Percentiles rank a stretch among this genome's conserved stretches.
phyloP scores from a whole-genome alignment of 2,113 vertebrate genomes.

The Chauna torquata region DNA sequence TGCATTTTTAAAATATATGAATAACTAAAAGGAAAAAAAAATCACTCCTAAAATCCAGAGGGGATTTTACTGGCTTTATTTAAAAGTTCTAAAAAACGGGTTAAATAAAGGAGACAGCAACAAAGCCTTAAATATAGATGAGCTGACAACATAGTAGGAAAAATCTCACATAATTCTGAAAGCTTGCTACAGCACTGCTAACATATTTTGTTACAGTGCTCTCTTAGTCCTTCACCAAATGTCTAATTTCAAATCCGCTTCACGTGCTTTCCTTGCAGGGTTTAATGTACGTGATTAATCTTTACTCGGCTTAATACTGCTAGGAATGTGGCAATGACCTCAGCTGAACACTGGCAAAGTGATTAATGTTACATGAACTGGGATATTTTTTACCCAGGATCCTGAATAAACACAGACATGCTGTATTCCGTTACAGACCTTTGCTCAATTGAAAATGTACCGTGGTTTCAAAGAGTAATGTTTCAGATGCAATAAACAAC shows the following conservation, averaged over 20 bases:
- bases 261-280: constrained; percentile 74
- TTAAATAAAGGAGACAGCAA: background rate
- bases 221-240: constrained; percentile 70
- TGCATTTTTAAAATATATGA: background rate
- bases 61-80: background rate
- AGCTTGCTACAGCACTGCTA: constrained; percentile 50
- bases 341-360: constrained; percentile 80
- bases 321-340: constrained; percentile 83
- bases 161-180: constrained; percentile 13
- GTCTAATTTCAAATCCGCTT: constrained; percentile 78
- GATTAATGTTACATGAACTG: constrained; percentile 83
- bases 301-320: constrained; percentile 79
- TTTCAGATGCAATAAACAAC: constrained; percentile 80
- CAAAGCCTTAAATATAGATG: background rate
- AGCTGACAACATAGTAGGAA: background rate
- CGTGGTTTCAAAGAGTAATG: constrained; percentile 78
- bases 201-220: constrained; percentile 63
- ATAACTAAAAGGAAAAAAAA: background rate
- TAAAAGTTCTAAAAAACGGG: constrained; percentile 16
- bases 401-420: constrained; percentile 82
- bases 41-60: background rate
- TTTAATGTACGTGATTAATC: constrained; percentile 84
- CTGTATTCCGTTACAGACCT: constrained; percentile 79
- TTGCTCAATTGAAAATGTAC: constrained; percentile 78
- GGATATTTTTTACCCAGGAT: constrained; percentile 67